Evolutionary conservation across 53 echinoderm and acorn worm species (phyloP), one percentile per base, ranked within the genome.

Genomic region (Mesocentrotus franciscanus): DNA sequence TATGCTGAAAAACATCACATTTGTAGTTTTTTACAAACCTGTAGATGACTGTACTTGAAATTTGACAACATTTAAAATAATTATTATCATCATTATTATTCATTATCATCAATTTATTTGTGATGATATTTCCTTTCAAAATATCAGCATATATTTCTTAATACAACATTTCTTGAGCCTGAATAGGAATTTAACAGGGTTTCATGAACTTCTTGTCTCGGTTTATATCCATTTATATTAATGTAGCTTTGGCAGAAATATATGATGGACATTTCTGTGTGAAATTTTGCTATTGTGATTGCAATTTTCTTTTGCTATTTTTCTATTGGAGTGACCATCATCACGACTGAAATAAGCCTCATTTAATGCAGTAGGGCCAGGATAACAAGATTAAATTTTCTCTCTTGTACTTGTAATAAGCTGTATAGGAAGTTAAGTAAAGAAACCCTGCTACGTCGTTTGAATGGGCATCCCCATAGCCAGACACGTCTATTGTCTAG

Each of bases 361-460:
- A 58, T 87, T 87, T 87, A 87, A 87, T 58, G 66, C 39, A 91
- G 66, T 35, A 62, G 32, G 91, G 29, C 35, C 66, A 35, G 15
- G 66, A 58, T 91, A 91, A 92, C 92, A 75, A 92, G 92, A 92
- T 92, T 92, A 92, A 75, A 92, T 92, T 92, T 12, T 92, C 92
- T 58, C 87, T 87, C 87, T 29, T n/a, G 10, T 87, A n/a, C n/a
- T 11, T 26, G 57, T 8, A 26, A 90, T 55, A 72, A 59, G 35
- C 36, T 27, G 2, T 1, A 58, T 56, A 91, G 91, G 91, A 91
- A 91, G 91, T 91, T 91, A 34, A 66, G 55, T 20, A 36, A 91
- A 66, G 91, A 91, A 91, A n/a, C 91, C 91, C 91, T 66, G 66
- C 91, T 35, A 56, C 2, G 92, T 15, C 66, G 5, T 2, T 55